Base-by-base conservation (phyloP, 2,888 invertebrate genomes). In the Epirrita christyi region DNA sequence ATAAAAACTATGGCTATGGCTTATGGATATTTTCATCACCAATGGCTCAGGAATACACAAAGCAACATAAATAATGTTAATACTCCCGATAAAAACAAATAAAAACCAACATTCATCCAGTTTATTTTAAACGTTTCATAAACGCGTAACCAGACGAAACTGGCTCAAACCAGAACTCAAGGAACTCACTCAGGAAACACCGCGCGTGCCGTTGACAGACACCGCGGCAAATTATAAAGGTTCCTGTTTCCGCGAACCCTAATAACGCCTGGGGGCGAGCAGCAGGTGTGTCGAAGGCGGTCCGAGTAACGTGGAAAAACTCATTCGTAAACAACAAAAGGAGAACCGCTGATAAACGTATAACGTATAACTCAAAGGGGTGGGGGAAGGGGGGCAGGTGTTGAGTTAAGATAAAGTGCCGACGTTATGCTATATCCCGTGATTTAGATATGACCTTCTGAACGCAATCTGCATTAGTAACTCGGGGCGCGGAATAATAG, bases 361-460 rank as follows among this genome's bases (percentile, higher is more conserved):
- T 45, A 53, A 34, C 32, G 14, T 42, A 36, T 11, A n/a, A 11
- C 36, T 6, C 81, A 80, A 71, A 70, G 67, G 67, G 68, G 32
- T 7, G 69, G 71, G 64, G 66, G 61, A 55, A 66, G 61, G 71
- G 70, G 71, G 70, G 76, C 86, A 88, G 88, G 88, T 88, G 88
- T 78, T 81, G 85, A 83, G 80, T 83, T 78, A 80, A 85, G 86
- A 88, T 86, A 88, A 87, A 86, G 81, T 83, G 81, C 85, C 83
- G 83, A 81, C 86, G 85, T 82, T 83, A 81, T 83, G 78, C 80
- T 81, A 80, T 80, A 83, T 80, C 74, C 86, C 73, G 83, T 86
- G 89, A 89, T 90, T 90, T 89, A 89, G 88, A 86, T 83, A 85
- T 85, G 88, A 86, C 86, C 87, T 85, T 81, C 78, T 81, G 81